A percentile compares a stretch with the other conserved stretches of the same genome.
Evolutionary conservation across 1,140 invertebrate species (phyloP).

Genomic region (Panagrolaimus sp.): DNA sequence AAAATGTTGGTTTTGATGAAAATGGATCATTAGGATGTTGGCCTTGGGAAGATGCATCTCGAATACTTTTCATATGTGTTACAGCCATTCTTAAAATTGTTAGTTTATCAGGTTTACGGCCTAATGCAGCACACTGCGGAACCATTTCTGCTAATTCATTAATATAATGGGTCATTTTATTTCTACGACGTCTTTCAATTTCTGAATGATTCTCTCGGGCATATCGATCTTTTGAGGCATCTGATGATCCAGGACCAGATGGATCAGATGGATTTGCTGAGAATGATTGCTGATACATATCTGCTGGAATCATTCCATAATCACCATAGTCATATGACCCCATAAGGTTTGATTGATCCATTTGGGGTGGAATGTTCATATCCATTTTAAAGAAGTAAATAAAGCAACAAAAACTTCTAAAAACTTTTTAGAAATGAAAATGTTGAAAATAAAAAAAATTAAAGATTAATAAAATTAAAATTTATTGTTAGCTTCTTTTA

Average conservation of each 20-base stretch:
- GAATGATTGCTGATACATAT: slow-evolving; percentile 4
- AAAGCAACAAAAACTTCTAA: no score
- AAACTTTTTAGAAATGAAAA: no score
- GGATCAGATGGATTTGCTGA: neutral
- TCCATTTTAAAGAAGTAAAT: no score
- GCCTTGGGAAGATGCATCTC: slow-evolving; percentile 62
- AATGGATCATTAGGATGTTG: slow-evolving; percentile 21
- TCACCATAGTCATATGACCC: neutral
- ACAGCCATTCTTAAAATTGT: slow-evolving; percentile 99
- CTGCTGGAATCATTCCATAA: neutral
- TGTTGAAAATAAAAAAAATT: no score
- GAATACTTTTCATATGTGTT: slow-evolving; percentile 92
- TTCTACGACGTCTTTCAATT: slow-evolving; percentile 90
- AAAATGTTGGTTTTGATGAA: slow-evolving; percentile 93
- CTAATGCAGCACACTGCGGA: slow-evolving; percentile 83
- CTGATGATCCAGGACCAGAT: neutral
- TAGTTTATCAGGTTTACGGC: slow-evolving; percentile 95
- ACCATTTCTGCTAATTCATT: slow-evolving; percentile 99
- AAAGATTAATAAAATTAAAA: no score
- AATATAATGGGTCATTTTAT: slow-evolving; percentile 99
- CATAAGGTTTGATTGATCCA: no score
- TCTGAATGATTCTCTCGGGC: slow-evolving; percentile 95
- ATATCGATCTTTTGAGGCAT: slow-evolving; percentile 50
- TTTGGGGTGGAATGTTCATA: no score
- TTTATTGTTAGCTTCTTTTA: no score